phyloP scores from a whole-genome alignment of 2,797 vertebrate species.

The Diceros bicornis region DNA sequence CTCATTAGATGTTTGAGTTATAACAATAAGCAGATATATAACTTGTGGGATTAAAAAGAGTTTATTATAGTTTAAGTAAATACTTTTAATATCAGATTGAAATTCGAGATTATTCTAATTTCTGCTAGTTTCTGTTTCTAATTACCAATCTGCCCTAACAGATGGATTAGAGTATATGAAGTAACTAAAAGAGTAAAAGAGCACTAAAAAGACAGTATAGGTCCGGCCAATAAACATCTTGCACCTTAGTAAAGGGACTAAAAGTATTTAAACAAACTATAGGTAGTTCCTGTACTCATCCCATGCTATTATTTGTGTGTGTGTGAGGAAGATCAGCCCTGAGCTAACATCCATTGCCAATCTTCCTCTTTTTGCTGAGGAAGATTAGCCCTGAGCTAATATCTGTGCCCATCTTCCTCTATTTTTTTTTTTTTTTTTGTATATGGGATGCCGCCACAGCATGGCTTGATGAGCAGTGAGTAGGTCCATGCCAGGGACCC shows the following conservation, averaged over 20 bases:
- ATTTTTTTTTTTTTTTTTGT: too few relatives aligned
- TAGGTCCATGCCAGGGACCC: too few relatives aligned
- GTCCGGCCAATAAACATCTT: not conserved
- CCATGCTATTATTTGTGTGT: not conserved
- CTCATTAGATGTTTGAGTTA: conserved; percentile 18
- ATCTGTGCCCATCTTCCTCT: too few relatives aligned
- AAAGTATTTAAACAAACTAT: conserved; percentile 35
- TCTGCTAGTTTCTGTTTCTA: conserved; percentile 38
- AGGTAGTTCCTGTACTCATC: not conserved
- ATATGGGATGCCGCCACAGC: too few relatives aligned
- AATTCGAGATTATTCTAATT: conserved; percentile 50
- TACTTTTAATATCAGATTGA: conserved; percentile 23
- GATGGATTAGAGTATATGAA: not conserved
- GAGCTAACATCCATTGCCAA: too few relatives aligned
- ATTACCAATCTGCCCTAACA: conserved; percentile 35
- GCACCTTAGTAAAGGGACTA: conserved; percentile 6
- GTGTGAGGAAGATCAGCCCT: too few relatives aligned
- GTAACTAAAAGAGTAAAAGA: conserved; percentile 20
- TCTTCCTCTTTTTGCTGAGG: too few relatives aligned
- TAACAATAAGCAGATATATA: conserved; percentile 25
- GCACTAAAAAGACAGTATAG: not conserved
- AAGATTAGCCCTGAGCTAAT: too few relatives aligned
- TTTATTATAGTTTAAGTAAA: conserved; percentile 18
- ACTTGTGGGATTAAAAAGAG: not conserved
- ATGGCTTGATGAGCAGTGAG: too few relatives aligned